These are phyloP conservation scores for Cryptocephalus primarius DNA, from an alignment of 2,888 invertebrate genomes.

Conservation along the genomic window DNA sequence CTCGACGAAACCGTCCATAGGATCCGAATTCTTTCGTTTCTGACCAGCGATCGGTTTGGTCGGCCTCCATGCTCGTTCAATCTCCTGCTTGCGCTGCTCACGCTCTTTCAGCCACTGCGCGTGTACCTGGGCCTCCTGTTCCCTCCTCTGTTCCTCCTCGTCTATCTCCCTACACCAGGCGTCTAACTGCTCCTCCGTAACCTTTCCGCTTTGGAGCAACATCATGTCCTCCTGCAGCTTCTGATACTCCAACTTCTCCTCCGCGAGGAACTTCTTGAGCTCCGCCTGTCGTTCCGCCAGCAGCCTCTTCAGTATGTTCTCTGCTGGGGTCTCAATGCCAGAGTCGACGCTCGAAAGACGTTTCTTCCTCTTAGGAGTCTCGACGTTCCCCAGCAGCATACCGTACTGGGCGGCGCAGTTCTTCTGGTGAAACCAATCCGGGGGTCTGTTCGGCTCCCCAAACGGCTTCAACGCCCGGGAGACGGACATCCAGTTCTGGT, in stretches of 20 bases:
- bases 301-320: slow-evolving; percentile 65
- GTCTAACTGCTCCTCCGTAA: slow-evolving; percentile 61
- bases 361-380: slow-evolving; percentile 78
- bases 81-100: slow-evolving; percentile 51
- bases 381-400: slow-evolving; percentile 66
- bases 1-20: slow-evolving; percentile 26
- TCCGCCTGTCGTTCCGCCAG: slow-evolving; percentile 70
- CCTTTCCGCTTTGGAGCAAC: slow-evolving; percentile 39
- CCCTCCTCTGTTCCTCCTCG: slow-evolving; percentile 56
- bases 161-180: slow-evolving; percentile 68
- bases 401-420: slow-evolving; percentile 86
- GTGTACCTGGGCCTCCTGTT: slow-evolving; percentile 53
- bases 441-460: slow-evolving; percentile 61
- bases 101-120: slow-evolving; percentile 54
- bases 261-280: slow-evolving; percentile 56
- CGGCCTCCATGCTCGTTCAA: slow-evolving; percentile 51
- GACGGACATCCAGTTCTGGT: slow-evolving; percentile 88
- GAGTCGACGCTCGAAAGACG: slow-evolving; percentile 47
- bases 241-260: slow-evolving; percentile 63
- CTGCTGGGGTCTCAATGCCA: slow-evolving; percentile 59
- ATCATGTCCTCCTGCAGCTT: slow-evolving; percentile 56
- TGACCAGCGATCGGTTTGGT: slow-evolving; percentile 24
- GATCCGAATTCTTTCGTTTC: slow-evolving; percentile 33
- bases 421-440: slow-evolving; percentile 85
- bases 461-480: slow-evolving; percentile 69